Conservation (phyloP, 2,797 vertebrate genomes). For the Chaetodon trifasciatus region DNA sequence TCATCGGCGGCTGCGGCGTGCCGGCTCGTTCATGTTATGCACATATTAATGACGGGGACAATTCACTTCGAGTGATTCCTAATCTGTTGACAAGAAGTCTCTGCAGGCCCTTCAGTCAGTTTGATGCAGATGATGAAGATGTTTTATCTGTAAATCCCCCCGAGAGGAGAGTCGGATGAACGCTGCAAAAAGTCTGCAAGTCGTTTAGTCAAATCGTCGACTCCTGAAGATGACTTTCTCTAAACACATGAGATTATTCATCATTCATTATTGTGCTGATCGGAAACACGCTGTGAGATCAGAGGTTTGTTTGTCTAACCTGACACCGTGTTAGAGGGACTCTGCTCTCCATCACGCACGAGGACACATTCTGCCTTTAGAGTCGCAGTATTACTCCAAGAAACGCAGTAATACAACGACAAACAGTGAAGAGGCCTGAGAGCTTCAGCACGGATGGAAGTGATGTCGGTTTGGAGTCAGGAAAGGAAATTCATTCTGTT, state of each 20-base stretch:
- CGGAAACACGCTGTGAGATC: no score
- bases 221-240: conserved; percentile 3
- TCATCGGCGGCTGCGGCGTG: conserved; percentile 58
- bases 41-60: conserved; percentile 75
- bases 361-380: no score
- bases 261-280: no score
- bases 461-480: neutral
- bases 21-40: conserved; percentile 67
- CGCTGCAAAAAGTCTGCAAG: conserved; percentile 13
- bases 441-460: neutral
- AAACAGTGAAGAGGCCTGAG: no score
- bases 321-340: no score
- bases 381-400: no score
- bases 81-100: conserved; percentile 77
- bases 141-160: conserved; percentile 63
- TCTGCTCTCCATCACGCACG: no score
- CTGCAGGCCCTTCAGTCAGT: conserved; percentile 66
- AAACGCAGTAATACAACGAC: neutral
- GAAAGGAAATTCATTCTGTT: no score
- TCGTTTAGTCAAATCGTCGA: conserved; percentile 9
- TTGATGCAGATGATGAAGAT: conserved; percentile 58
- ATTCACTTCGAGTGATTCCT: conserved; percentile 72
- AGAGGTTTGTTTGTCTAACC: no score
- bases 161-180: conserved; percentile 21
- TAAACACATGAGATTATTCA: no score